Evolutionary conservation across 2,888 invertebrate species (phyloP), one percentile per base, ranked within the genome.

Genomic region (Bursaphelenchus okinawaensis): DNA sequence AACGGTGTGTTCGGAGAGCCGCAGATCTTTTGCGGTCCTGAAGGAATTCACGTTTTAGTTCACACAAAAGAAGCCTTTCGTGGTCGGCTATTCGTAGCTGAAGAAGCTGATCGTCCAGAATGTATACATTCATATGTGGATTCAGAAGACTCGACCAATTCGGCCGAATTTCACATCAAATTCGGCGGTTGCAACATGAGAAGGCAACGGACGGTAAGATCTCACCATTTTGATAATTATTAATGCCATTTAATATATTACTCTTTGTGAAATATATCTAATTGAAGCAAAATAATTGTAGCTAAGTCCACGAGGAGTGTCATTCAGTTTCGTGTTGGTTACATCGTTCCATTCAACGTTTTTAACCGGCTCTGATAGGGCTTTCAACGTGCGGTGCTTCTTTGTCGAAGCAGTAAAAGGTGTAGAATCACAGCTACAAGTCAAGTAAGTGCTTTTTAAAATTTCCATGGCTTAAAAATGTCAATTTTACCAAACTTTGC

Each of bases 131-230:
- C 63, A 31, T 69, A 73, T 20, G 67, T 58, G n/a, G 29, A 31
- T 58, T 54, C 51, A 23, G 60, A 54, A 24, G 51, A 27, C 62
- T 1, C 19, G n/a, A 7, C 54, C 51, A 26, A 60, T 26, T 50
- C 29, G 20, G 67, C 73, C 7, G 68, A 75, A 23, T 78, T 82
- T 66, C 68, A 73, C n/a, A 68, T 82, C 12, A 74, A 74, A 19
- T 80, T 82, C 40, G 82, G 82, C 29, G 75, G 73, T n/a, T 82
- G 82, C 63, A 81, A 81, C 55, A 82, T 82, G 82, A 67, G 82
- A 7, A 55, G 82, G 24, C 80, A 82, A 57, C 52, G 82, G 61
- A 76, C 77, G 26, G 74, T 77, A 7, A 9, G 62, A 58, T 50
- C 50, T 50, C 8, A 65, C n/a, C n/a, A 8, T 23, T 26, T 62